Evolutionary conservation across 1,140 invertebrate genomes (phyloP), one percentile per base, ranked within the genome.

Genomic region (Lanistes nyassanus): DNA sequence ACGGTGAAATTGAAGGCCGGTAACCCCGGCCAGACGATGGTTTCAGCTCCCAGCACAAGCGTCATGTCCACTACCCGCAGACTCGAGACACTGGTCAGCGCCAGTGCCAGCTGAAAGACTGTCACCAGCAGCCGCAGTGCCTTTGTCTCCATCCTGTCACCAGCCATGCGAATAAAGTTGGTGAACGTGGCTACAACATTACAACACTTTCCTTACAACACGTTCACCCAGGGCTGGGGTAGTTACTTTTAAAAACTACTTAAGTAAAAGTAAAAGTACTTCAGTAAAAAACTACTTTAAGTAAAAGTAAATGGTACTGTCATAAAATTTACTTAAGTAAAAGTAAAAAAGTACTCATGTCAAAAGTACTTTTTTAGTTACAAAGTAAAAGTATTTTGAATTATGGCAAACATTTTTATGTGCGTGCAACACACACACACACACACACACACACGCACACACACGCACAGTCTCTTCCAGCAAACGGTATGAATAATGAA

Each of bases 1-100:
- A 79, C 74, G 13, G 78, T 83, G 31, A 83, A 76, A 62, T 79
- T 80, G 37, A 80, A 80, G 2, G 53, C 7, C 13, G 76, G 80
- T 67, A 67, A 80, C 23, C 79, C 79, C 0, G 81, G 81, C 81
- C 81, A 82, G 74, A 77, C 74, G 21, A 83, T 60, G 42, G 78
- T 81, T 2, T 53, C 31, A 36, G 37, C 36, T 29, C 68, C 71
- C 13, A 79, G 58, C 11, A 65, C 55, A 39, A 76, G 76, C 19
- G 80, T 81, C 29, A 81, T 39, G 39, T 81, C 80, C n/a, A 80
- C 65, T 11, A 82, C 56, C 23, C 58, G 42, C 39, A 74, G 21
- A 7, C 21, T 16, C 5, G 42, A n/a, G n/a, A n/a, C n/a, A n/a
- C n/a, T 51, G 34, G 42, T n/a, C 3, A 3, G 34, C 13, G 26